Percentiles rank a stretch among this genome's conserved stretches.
Evolutionary conservation across 2,888 invertebrate genomes (phyloP).

Genomic region (Siphonodentalium dalli): DNA sequence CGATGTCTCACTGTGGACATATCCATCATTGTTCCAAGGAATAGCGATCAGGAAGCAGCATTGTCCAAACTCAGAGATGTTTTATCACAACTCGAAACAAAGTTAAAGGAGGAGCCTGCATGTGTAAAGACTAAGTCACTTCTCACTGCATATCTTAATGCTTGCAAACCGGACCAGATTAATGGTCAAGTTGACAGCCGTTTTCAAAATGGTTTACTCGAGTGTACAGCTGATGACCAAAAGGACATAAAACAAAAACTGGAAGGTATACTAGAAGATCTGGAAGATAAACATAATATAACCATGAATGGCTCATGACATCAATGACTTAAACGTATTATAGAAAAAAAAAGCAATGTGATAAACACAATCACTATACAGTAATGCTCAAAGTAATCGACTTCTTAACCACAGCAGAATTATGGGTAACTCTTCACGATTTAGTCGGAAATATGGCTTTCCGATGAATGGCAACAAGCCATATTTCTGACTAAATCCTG

Average conservation of each 20-base stretch:
- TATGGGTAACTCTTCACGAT: too few relatives aligned
- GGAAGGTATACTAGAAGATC: constrained; percentile 14
- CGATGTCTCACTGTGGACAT: constrained; percentile 64
- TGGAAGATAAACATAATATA: not conserved
- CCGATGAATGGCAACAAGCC: too few relatives aligned
- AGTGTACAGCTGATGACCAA: constrained; percentile 67
- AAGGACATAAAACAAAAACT: constrained; percentile 53
- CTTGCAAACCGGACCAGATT: constrained; percentile 62
- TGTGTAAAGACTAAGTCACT: constrained; percentile 18
- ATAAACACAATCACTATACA: too few relatives aligned
- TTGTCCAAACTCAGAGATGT: constrained; percentile 52
- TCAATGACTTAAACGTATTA: too few relatives aligned
- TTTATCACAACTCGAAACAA: constrained; percentile 52
- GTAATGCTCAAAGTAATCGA: too few relatives aligned
- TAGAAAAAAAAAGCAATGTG: too few relatives aligned
- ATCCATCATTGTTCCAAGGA: constrained; percentile 60
- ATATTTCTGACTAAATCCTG: too few relatives aligned
- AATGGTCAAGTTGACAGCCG: constrained; percentile 61
- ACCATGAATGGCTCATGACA: too few relatives aligned
- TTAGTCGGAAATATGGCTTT: too few relatives aligned
- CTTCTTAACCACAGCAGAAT: too few relatives aligned
- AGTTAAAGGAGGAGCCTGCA: constrained; percentile 40
- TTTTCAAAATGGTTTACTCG: constrained; percentile 62
- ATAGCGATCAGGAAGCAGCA: constrained; percentile 60
- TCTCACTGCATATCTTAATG: constrained; percentile 58